Percentiles rank a stretch among this genome's conserved stretches.
phyloP scores from a whole-genome alignment of 2,888 invertebrate genomes.

The Cheilosia soror region DNA sequence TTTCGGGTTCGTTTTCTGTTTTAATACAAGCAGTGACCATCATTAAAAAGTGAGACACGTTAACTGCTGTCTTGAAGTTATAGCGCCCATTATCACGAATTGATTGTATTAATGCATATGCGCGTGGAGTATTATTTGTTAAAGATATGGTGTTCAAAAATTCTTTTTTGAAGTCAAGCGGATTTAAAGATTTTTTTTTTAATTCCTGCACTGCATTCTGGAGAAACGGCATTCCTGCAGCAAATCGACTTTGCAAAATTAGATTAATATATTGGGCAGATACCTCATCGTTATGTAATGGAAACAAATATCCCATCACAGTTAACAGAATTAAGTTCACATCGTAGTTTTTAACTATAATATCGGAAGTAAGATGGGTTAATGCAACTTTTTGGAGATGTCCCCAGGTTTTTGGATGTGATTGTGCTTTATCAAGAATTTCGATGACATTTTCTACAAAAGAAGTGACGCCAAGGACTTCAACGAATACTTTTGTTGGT shows the following conservation, averaged over 20 bases:
- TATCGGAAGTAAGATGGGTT: conserved; percentile 84
- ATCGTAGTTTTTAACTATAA: conserved; percentile 83
- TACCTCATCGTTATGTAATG: conserved; percentile 62
- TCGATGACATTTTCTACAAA: conserved; percentile 85
- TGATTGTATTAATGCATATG: conserved; percentile 78
- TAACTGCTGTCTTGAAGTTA: conserved; percentile 76
- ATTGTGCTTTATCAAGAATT: conserved; percentile 84
- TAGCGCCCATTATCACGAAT: conserved; percentile 77
- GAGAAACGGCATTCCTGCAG: conserved; percentile 77
- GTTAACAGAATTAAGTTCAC: conserved; percentile 79
- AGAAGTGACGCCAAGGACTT: conserved; percentile 84
- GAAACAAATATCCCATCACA: conserved; percentile 80
- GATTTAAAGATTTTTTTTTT: conserved; percentile 66
- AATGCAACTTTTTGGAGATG: conserved; percentile 83
- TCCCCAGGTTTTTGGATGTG: conserved; percentile 82
- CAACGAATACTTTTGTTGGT: conserved; percentile 80
- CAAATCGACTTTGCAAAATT: conserved; percentile 78
- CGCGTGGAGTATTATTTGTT: conserved; percentile 72
- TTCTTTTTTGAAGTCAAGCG: conserved; percentile 78
- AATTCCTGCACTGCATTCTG: conserved; percentile 55
- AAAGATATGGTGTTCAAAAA: conserved; percentile 78
- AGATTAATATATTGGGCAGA: conserved; percentile 68
- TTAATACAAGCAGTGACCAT: conserved; percentile 79
- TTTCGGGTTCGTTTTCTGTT: conserved; percentile 72
- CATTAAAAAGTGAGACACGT: conserved; percentile 79